Conservation (phyloP, 2,113 vertebrate species). For the Scomber colias region DNA sequence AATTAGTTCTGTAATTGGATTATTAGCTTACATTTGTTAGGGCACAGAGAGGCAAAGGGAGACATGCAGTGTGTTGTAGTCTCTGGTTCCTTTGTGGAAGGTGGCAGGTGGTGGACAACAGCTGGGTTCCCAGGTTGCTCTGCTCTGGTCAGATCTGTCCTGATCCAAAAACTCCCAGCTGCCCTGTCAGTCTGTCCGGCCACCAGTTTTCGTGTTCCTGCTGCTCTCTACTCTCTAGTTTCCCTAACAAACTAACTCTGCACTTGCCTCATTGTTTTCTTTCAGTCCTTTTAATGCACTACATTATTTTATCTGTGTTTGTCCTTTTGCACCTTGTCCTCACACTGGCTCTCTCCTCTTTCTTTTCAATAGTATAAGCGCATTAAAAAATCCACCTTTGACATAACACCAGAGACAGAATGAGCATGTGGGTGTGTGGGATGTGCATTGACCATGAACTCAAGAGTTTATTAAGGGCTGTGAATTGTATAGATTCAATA, state of each 20-base stretch:
- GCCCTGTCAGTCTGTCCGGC: slow-evolving; percentile 35
- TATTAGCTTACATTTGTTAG: slow-evolving; percentile 69
- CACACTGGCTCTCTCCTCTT: too few relatives aligned
- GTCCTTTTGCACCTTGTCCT: neutral
- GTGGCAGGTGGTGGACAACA: slow-evolving; percentile 75
- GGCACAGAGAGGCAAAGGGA: slow-evolving; percentile 36
- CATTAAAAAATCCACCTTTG: neutral
- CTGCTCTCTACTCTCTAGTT: neutral
- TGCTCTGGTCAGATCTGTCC: slow-evolving; percentile 48
- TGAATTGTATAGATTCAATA: neutral
- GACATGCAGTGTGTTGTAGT: slow-evolving; percentile 34
- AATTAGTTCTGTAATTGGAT: slow-evolving; percentile 59
- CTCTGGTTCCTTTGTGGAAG: slow-evolving; percentile 49
- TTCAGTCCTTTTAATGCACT: neutral
- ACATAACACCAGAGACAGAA: neutral
- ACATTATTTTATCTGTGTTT: neutral
- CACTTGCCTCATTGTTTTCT: neutral
- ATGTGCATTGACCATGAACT: neutral
- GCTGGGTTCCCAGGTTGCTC: slow-evolving; percentile 64
- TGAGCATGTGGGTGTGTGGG: neutral
- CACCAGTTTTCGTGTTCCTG: neutral
- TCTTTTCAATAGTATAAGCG: neutral
- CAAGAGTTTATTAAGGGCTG: slow-evolving; percentile 1
- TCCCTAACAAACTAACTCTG: neutral
- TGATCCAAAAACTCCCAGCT: slow-evolving; percentile 50